Percentiles rank a stretch among this genome's conserved stretches.
These are phyloP conservation scores for Sinotaia quadrata DNA, from an alignment of 2,888 invertebrate genomes.

Conservation along the genomic window DNA sequence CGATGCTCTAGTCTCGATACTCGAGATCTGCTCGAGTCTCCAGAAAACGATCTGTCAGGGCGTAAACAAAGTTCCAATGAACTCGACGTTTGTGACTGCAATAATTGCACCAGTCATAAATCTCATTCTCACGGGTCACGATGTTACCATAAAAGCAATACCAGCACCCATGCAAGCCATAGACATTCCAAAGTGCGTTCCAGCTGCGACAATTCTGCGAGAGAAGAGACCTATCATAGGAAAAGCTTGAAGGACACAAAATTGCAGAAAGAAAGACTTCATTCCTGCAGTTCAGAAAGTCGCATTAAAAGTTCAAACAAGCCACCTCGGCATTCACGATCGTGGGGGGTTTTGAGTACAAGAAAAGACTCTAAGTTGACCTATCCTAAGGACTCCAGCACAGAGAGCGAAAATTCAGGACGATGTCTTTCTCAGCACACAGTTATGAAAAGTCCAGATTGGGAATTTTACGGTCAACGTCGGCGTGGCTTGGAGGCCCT, in stretches of 20 bases:
- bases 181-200: not conserved
- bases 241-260: not conserved
- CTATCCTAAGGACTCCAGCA: conserved; percentile 5
- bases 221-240: not conserved
- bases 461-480: not conserved
- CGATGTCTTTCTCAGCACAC: not conserved
- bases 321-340: not conserved
- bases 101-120: not conserved
- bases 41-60: not conserved
- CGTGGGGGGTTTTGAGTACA: not conserved
- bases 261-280: not conserved
- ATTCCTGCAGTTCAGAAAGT: not conserved
- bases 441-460: not conserved
- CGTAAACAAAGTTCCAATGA: not conserved
- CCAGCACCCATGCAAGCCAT: not conserved
- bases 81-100: not conserved
- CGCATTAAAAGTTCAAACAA: not conserved
- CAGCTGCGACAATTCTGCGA: not conserved
- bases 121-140: not conserved
- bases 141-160: not conserved
- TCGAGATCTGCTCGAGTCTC: not conserved
- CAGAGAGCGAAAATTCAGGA: conserved; percentile 26
- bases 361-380: not conserved
- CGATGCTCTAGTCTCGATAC: conserved; percentile 16
- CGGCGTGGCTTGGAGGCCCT: conserved; percentile 15